A percentile compares a stretch with the other conserved stretches of the same genome.
These are phyloP conservation scores for Copsychus sechellarum DNA, from an alignment of 2,113 vertebrate genomes.

Conservation along the genomic window DNA sequence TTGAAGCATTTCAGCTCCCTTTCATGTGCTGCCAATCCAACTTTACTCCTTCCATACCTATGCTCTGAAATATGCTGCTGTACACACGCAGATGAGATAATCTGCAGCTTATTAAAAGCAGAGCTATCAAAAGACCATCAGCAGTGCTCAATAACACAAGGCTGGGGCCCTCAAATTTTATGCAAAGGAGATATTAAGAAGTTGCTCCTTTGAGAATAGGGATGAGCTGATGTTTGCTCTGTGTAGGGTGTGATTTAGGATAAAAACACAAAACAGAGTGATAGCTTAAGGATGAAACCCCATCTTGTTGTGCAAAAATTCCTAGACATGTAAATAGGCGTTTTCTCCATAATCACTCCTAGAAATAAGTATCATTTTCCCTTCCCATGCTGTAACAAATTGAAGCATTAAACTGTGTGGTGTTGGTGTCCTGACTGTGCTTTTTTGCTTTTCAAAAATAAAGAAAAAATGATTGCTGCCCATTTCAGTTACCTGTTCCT, in stretches of 20 bases:
- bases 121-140: conserved; percentile 38
- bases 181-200: not conserved
- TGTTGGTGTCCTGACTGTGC: too few relatives aligned
- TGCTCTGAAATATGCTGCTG: conserved; percentile 28
- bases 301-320: not conserved
- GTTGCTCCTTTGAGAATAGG: not conserved
- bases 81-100: conserved; percentile 42
- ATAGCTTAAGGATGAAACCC: not conserved
- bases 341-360: not conserved
- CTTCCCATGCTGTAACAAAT: not conserved
- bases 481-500: not conserved
- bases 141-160: not conserved
- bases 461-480: not conserved
- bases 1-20: conserved; percentile 48
- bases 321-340: not conserved
- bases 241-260: not conserved
- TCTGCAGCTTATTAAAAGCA: not conserved
- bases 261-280: not conserved
- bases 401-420: not conserved
- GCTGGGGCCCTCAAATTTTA: not conserved
- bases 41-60: conserved; percentile 28
- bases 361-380: not conserved
- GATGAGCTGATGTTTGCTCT: not conserved
- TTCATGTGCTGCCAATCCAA: conserved; percentile 60
- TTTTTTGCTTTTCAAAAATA: not conserved